Percentiles rank a stretch among this genome's conserved stretches.
Evolutionary conservation across 2,888 invertebrate genomes (phyloP).

Genomic region (Watsonalla cultraria): DNA sequence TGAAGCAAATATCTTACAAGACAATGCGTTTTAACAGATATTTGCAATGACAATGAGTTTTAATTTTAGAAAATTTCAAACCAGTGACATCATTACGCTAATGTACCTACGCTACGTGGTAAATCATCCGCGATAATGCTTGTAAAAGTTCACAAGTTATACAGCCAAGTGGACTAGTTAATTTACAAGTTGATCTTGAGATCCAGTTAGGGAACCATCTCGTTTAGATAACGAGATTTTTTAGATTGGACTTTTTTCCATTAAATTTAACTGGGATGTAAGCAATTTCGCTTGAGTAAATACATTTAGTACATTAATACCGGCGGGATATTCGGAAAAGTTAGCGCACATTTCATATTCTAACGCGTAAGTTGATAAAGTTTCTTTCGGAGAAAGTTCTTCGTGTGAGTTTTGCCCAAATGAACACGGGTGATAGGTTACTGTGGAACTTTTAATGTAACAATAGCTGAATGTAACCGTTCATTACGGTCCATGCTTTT

Average conservation of each 20-base stretch:
- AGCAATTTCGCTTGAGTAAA: neutral
- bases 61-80: slow-evolving; percentile 32
- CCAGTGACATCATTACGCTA: slow-evolving; percentile 34
- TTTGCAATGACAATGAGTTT: slow-evolving; percentile 12
- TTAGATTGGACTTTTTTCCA: neutral
- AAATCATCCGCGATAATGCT: slow-evolving; percentile 2
- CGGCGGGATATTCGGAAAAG: no score
- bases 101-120: neutral
- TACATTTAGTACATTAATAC: no score
- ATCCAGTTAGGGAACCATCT: neutral
- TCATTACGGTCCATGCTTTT: slow-evolving; percentile 13
- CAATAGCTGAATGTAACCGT: slow-evolving; percentile 27
- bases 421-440: slow-evolving; percentile 39
- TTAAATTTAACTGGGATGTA: neutral
- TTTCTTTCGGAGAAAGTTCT: slow-evolving; percentile 43
- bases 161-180: neutral
- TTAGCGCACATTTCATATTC: no score
- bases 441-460: slow-evolving; percentile 33
- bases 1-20: neutral
- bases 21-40: slow-evolving; percentile 8
- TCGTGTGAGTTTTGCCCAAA: slow-evolving; percentile 34
- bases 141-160: neutral
- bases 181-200: neutral
- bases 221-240: neutral
- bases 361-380: slow-evolving; percentile 38